phyloP scores from a whole-genome alignment of 2,888 invertebrate species.

The Lithophane leautieri region DNA sequence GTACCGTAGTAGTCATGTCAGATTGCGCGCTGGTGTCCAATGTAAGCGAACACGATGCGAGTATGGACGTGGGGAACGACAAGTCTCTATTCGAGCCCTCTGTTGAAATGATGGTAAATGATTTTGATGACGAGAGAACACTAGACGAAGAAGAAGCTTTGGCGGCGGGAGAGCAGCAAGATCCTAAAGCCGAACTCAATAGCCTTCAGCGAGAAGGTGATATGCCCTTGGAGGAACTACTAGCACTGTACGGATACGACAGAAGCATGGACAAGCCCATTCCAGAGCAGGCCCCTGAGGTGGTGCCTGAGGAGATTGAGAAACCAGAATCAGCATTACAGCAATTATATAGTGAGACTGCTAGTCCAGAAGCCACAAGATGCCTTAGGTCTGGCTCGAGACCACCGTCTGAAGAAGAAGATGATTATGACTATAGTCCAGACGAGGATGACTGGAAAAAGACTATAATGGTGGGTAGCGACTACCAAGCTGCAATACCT shows the following conservation, averaged over 20 bases:
- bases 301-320: slow-evolving; percentile 82
- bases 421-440: slow-evolving; percentile 95
- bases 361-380: slow-evolving; percentile 85
- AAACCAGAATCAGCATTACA: slow-evolving; percentile 88
- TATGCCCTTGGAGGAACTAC: slow-evolving; percentile 98
- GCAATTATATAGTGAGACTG: slow-evolving; percentile 83
- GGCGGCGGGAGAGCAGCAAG: slow-evolving; percentile 95
- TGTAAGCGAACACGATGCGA: slow-evolving; percentile 90
- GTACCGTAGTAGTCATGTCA: slow-evolving; percentile 87
- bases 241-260: slow-evolving; percentile 96
- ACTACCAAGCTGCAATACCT: slow-evolving; percentile 98
- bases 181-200: slow-evolving; percentile 96
- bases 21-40: slow-evolving; percentile 90
- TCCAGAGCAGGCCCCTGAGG: slow-evolving; percentile 79
- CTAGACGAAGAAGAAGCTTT: slow-evolving; percentile 99
- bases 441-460: slow-evolving; percentile 97
- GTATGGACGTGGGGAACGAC: slow-evolving; percentile 90
- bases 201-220: slow-evolving; percentile 98
- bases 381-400: slow-evolving; percentile 92
- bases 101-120: slow-evolving; percentile 99
- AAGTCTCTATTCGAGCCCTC: slow-evolving; percentile 96
- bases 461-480: slow-evolving; percentile 98
- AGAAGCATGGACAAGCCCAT: slow-evolving; percentile 85
- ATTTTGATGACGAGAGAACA: slow-evolving; percentile 99
- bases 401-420: slow-evolving; percentile 95